Evolutionary conservation across 2,888 invertebrate species (phyloP), one percentile per base, ranked within the genome.

Genomic region (Stenoptilia bipunctidactyla): DNA sequence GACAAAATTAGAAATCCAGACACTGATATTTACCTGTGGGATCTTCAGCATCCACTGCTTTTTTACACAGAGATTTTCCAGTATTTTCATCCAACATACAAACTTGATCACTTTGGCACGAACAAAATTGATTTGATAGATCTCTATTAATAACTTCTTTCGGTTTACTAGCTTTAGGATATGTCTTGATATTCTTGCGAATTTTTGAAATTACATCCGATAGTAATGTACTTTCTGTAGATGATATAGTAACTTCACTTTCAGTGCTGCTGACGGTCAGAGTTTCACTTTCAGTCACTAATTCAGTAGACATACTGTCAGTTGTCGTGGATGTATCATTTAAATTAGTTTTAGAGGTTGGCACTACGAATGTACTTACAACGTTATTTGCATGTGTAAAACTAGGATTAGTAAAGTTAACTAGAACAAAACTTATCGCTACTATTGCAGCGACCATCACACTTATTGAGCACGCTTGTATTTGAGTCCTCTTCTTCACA

Each of bases 11-110:
- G n/a, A n/a, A n/a, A n/a, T n/a, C n/a, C n/a, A n/a, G n/a, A n/a
- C n/a, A n/a, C n/a, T n/a, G n/a, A 27, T 36, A 49, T 45, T 49
- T 52, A 84, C 88, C 89, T 51, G 89, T 89, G 1, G 88, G 87
- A 56, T 89, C 89, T 9, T 76, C 66, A 2, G 64, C 58, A 56
- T 89, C 88, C 13, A 66, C 52, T 4, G 85, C 74, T 30, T 57
- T 56, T 52, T 77, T 80, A 58, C 90, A 90, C 36, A 82, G 69
- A 2, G 89, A 86, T 36, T 85, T 85, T 37, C 86, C 85, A 53
- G 86, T 89, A 49, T 73, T 85, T 51, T 86, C 85, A 50, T 88
- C 80, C 38, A 89, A 85, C 65, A 89, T 87, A 69, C 90, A 89
- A 44, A 89, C 87, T 68, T 89, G 88, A 48, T 69, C 66, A 46